These are phyloP conservation scores for Torymus aiolomorphi DNA, from an alignment of 2,888 invertebrate species.

Conservation along the genomic window DNA sequence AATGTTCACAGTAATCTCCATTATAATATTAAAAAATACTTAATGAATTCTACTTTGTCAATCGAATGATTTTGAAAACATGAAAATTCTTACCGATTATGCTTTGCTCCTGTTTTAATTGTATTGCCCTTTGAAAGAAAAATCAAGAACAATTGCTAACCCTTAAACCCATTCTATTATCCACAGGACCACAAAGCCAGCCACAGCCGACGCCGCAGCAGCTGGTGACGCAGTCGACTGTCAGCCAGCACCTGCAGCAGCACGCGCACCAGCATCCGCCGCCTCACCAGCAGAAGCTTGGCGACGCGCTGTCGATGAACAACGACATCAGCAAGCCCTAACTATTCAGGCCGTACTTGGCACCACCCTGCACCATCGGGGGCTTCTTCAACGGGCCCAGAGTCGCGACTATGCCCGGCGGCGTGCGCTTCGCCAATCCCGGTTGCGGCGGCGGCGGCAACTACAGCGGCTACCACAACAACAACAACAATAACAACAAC, in stretches of 20 bases:
- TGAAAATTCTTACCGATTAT: too few species aligned
- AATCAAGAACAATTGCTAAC: neutral
- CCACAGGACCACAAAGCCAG: constrained; percentile 39
- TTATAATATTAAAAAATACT: too few species aligned
- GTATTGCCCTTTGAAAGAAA: too few species aligned
- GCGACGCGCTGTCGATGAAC: constrained; percentile 71
- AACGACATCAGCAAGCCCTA: constrained; percentile 75
- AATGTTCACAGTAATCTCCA: too few species aligned
- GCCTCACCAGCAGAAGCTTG: constrained; percentile 63
- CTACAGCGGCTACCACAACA: constrained; percentile 64
- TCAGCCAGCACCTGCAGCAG: constrained; percentile 48
- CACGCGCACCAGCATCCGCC: constrained; percentile 40
- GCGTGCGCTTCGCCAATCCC: constrained; percentile 15
- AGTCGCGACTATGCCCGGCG: neutral
- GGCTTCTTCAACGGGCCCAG: constrained; percentile 33
- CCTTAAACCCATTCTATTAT: neutral
- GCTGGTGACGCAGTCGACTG: constrained; percentile 47
- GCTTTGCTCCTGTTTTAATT: too few species aligned
- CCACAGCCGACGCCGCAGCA: constrained; percentile 14
- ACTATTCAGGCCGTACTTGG: constrained; percentile 75
- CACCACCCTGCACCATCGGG: constrained; percentile 59
- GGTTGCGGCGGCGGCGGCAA: neutral
- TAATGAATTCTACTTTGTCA: too few species aligned
- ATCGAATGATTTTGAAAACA: too few species aligned
- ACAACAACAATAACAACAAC: constrained; percentile 61